Percentiles rank a stretch among this genome's conserved stretches.
Conservation (phyloP, 2,888 invertebrate species). For the Drosophila picticornis region DNA sequence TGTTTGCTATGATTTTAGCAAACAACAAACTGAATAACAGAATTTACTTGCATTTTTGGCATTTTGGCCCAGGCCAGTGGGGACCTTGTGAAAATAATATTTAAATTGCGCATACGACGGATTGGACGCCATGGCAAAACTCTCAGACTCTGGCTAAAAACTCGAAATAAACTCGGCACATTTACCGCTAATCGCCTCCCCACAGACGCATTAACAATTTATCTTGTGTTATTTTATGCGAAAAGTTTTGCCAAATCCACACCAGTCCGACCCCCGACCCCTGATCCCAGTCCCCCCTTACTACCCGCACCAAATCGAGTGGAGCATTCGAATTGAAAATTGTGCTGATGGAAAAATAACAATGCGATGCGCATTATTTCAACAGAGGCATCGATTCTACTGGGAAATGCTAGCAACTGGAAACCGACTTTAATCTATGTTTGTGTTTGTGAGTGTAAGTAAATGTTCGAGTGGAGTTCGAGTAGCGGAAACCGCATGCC, state of each 20-base stretch:
- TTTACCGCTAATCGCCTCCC: slow-evolving; percentile 82
- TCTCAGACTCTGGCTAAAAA: slow-evolving; percentile 47
- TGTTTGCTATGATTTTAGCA: slow-evolving; percentile 9
- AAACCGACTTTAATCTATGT: slow-evolving; percentile 13
- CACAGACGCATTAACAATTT: slow-evolving; percentile 83
- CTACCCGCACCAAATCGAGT: slow-evolving; percentile 33
- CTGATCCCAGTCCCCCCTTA: background rate
- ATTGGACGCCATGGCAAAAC: slow-evolving; percentile 29
- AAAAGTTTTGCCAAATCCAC: slow-evolving; percentile 62
- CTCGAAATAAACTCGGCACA: slow-evolving; percentile 74
- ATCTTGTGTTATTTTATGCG: slow-evolving; percentile 81
- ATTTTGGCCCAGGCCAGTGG: background rate
- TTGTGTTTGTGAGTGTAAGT: background rate
- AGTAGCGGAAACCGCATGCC: background rate
- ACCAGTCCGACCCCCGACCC: slow-evolving; percentile 1
- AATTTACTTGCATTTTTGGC: slow-evolving; percentile 9
- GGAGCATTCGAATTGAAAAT: slow-evolving; percentile 72
- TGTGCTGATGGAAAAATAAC: slow-evolving; percentile 62
- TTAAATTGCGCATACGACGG: slow-evolving; percentile 68
- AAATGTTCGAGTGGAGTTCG: background rate
- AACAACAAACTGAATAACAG: slow-evolving; percentile 21
- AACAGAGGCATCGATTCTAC: slow-evolving; percentile 45
- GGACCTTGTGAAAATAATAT: slow-evolving; percentile 45
- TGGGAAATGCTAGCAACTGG: slow-evolving; percentile 51
- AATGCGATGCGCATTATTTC: slow-evolving; percentile 61